Percentiles rank a stretch among this genome's conserved stretches.
phyloP scores from a whole-genome alignment of 2,797 vertebrate species.

The Stomatorhinus walkeri region DNA sequence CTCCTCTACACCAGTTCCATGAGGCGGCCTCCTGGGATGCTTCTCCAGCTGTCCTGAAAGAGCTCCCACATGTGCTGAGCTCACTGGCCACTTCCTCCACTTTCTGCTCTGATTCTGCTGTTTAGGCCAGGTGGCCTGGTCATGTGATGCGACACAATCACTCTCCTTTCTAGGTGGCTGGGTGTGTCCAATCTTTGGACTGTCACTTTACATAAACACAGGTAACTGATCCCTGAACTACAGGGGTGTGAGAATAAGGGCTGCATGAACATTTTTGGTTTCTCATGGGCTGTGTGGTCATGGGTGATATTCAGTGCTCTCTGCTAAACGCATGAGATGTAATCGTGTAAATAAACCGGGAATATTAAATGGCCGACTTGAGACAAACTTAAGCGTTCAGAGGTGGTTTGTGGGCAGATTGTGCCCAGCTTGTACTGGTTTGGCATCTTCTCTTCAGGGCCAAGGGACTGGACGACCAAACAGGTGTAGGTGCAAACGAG shows the following conservation, averaged over 20 bases:
- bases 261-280: background rate
- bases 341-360: slow-evolving; percentile 26
- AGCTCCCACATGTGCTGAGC: background rate
- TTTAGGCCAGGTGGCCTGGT: background rate
- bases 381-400: background rate
- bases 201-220: background rate
- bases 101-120: background rate
- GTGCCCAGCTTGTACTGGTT: background rate
- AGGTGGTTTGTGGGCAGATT: slow-evolving; percentile 20
- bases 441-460: background rate
- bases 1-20: background rate
- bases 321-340: background rate
- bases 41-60: background rate
- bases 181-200: background rate
- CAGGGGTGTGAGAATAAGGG: background rate
- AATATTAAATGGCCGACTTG: slow-evolving; percentile 29
- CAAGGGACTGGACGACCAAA: background rate
- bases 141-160: background rate
- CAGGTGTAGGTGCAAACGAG: background rate
- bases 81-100: background rate
- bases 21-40: background rate
- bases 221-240: background rate
- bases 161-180: background rate
- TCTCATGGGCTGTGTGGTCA: background rate
- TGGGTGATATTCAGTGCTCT: background rate